Conservation (phyloP, 2,888 invertebrate species). For the Cryptosula pallasiana region DNA sequence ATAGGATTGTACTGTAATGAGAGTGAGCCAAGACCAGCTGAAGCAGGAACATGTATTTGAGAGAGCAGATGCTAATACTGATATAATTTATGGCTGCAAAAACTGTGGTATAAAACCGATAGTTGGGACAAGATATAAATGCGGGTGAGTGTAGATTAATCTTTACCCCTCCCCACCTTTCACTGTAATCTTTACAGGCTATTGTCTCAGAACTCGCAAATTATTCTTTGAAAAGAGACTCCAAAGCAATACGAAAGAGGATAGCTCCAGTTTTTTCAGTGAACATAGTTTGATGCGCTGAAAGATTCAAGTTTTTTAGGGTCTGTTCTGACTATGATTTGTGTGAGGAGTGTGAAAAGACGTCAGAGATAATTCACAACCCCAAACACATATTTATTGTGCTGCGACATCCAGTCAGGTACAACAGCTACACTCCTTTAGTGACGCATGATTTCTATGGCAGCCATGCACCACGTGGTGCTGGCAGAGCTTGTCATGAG, state of each 20-base stretch:
- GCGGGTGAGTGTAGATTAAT: constrained; percentile 11
- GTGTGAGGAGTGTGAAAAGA: neutral
- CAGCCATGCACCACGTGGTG: no score
- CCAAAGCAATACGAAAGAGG: no score
- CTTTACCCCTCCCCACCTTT: no score
- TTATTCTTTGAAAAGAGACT: no score
- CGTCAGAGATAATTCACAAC: neutral
- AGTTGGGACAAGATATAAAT: neutral
- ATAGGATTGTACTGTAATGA: neutral
- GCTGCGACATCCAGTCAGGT: neutral
- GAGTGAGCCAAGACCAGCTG: neutral
- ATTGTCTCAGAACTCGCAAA: no score
- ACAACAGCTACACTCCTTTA: neutral
- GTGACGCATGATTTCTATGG: neutral
- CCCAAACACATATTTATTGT: neutral
- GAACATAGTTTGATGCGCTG: no score
- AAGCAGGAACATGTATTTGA: neutral
- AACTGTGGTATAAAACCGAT: neutral
- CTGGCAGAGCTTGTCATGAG: no score
- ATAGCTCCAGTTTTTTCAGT: no score
- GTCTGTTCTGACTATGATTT: neutral
- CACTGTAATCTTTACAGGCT: no score
- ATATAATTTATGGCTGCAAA: neutral
- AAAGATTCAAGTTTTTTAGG: no score
- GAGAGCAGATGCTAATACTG: neutral